Evolutionary conservation across 2,113 vertebrate genomes (phyloP).

Genomic region (Typhlomys cinereus): DNA sequence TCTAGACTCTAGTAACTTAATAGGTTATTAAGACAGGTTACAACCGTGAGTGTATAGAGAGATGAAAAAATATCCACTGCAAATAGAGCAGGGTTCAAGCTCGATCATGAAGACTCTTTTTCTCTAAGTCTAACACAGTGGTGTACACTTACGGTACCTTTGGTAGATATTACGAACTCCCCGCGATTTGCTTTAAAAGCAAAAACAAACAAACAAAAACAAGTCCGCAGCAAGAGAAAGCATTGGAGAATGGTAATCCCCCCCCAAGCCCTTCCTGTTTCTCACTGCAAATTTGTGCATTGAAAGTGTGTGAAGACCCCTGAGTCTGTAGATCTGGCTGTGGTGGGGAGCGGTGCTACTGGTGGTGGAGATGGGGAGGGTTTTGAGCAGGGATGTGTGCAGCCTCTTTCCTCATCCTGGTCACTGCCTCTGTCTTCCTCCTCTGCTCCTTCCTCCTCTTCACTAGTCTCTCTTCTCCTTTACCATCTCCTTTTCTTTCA

Average conservation of each 20-base stretch:
- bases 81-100: constrained; percentile 29
- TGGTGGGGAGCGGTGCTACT: background rate
- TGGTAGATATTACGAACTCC: no score
- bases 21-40: constrained; percentile 20
- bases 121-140: background rate
- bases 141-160: no score
- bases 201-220: background rate
- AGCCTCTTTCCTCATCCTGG: background rate
- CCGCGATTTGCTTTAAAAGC: background rate
- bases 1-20: constrained; percentile 1
- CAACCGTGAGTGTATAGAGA: background rate
- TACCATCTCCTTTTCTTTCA: background rate
- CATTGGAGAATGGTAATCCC: background rate
- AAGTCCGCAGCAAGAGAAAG: background rate
- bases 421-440: background rate
- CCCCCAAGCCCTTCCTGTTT: background rate
- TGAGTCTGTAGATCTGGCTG: background rate
- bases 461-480: no score
- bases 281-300: background rate
- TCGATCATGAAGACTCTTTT: background rate
- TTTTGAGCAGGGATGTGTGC: background rate
- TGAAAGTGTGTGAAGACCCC: background rate
- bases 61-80: constrained; percentile 15
- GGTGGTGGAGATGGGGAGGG: background rate
- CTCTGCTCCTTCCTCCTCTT: background rate